Conservation (phyloP, 2,797 vertebrate species). For the Megalops cyprinoides region DNA sequence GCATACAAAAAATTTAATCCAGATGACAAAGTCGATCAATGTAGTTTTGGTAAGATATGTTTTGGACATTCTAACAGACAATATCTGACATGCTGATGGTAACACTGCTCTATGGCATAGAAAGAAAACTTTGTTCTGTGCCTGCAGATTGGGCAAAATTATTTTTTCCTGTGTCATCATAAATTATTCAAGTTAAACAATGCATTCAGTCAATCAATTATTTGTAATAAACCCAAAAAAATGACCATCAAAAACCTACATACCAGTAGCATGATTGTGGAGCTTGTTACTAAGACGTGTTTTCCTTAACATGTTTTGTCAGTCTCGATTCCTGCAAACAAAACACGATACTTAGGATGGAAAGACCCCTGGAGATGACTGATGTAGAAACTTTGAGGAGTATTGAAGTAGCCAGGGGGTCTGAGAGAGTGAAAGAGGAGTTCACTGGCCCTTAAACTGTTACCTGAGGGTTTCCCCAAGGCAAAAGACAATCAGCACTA, state of each 20-base stretch:
- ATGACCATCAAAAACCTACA: too few relatives aligned
- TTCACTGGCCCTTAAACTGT: slow-evolving; percentile 1
- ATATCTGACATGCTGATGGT: not conserved
- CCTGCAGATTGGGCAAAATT: not conserved
- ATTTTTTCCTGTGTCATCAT: not conserved
- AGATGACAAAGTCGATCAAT: not conserved
- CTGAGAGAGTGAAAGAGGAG: not conserved
- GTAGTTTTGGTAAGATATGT: too few relatives aligned
- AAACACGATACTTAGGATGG: slow-evolving; percentile 18
- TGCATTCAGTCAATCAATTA: not conserved
- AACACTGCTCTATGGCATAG: not conserved
- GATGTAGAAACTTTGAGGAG: slow-evolving; percentile 7
- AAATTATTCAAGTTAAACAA: not conserved
- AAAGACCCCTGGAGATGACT: slow-evolving; percentile 24
- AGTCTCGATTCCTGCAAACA: slow-evolving; percentile 2
- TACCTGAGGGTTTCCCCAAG: slow-evolving; percentile 25
- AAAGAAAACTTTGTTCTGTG: not conserved
- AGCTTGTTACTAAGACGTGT: too few relatives aligned
- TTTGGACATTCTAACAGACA: not conserved
- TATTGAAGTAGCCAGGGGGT: slow-evolving; percentile 27
- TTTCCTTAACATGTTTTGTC: too few relatives aligned
- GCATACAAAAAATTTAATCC: too few relatives aligned
- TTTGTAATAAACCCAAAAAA: too few relatives aligned
- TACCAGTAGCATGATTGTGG: too few relatives aligned
- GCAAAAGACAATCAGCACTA: slow-evolving; percentile 24